Conservation (phyloP, 2,888 invertebrate genomes). For the Lasioglossum lativentre region DNA sequence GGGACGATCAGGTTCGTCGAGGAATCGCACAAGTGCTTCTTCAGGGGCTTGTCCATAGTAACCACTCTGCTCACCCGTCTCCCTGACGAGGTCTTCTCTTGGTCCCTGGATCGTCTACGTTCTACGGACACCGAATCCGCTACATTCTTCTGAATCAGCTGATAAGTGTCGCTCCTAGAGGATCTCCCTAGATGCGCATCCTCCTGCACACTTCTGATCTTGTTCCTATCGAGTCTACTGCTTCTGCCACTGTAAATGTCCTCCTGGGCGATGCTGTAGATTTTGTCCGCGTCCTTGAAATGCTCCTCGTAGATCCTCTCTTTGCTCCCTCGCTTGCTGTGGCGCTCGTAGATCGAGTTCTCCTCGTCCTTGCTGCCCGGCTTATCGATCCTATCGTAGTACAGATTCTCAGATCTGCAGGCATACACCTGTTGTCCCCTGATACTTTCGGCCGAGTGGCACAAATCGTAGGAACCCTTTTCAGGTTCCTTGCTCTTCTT, state of each 20-base stretch:
- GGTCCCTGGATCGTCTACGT: constrained; percentile 52
- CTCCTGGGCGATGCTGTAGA: constrained; percentile 75
- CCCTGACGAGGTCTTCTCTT: constrained; percentile 52
- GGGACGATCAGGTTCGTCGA: constrained; percentile 29
- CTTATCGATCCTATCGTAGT: constrained; percentile 66
- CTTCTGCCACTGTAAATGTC: constrained; percentile 53
- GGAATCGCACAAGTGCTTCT: constrained; percentile 54
- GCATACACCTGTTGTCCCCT: constrained; percentile 28
- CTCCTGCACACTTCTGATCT: constrained; percentile 47
- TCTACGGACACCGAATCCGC: constrained; percentile 17
- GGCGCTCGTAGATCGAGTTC: constrained; percentile 52
- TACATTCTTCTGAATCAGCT: constrained; percentile 28
- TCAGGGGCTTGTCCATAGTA: constrained; percentile 78
- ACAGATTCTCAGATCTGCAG: constrained; percentile 5
- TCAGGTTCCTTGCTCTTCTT: constrained; percentile 59
- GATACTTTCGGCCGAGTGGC: neutral
- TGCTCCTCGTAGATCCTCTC: constrained; percentile 73
- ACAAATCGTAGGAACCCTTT: constrained; percentile 66
- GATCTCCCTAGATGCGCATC: constrained; percentile 54
- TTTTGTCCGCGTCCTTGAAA: constrained; percentile 80
- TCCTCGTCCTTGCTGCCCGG: constrained; percentile 45
- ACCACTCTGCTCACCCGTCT: constrained; percentile 71
- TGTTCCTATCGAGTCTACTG: constrained; percentile 30
- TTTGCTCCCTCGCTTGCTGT: constrained; percentile 46
- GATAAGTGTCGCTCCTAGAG: constrained; percentile 28